phyloP scores from a whole-genome alignment of 2,113 vertebrate species.

The Amia ocellicauda region DNA sequence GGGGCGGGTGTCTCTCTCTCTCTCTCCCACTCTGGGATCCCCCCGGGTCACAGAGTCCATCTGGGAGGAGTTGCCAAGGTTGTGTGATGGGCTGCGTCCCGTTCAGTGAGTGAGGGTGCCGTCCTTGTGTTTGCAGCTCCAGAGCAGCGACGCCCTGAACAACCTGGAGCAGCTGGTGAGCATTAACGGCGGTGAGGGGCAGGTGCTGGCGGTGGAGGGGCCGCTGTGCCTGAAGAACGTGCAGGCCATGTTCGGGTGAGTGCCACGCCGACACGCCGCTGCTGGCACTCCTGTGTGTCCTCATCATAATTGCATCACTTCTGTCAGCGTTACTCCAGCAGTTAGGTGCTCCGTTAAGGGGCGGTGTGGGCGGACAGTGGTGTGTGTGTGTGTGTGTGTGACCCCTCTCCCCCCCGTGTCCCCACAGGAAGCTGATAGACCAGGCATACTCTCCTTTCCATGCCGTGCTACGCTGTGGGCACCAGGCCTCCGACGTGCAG shows the following conservation, averaged over 20 bases:
- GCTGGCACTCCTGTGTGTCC: background rate
- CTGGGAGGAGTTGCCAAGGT: background rate
- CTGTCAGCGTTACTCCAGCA: no score
- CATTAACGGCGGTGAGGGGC: constrained; percentile 89
- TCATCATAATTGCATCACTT: background rate
- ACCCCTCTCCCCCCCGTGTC: background rate
- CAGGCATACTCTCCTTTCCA: constrained; percentile 93
- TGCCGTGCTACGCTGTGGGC: constrained; percentile 90
- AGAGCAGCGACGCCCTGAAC: constrained; percentile 86
- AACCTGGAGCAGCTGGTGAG: constrained; percentile 87
- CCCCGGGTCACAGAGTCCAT: no score
- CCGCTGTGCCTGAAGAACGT: constrained; percentile 94
- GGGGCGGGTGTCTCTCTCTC: no score
- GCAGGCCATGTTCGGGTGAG: constrained; percentile 95
- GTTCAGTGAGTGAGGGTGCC: background rate
- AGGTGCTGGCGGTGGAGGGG: constrained; percentile 93
- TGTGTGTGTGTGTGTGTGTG: constrained; percentile 14
- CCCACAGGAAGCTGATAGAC: constrained; percentile 88
- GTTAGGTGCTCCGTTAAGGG: no score
- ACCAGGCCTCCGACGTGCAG: constrained; percentile 91
- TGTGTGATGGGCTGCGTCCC: background rate
- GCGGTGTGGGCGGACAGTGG: background rate
- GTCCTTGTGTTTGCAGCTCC: constrained; percentile 68
- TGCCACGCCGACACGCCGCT: constrained; percentile 4
- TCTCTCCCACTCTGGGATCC: no score